Evolutionary conservation across 2,888 invertebrate species (phyloP), one percentile per base, ranked within the genome.

Genomic region (Pedicia rivosa): DNA sequence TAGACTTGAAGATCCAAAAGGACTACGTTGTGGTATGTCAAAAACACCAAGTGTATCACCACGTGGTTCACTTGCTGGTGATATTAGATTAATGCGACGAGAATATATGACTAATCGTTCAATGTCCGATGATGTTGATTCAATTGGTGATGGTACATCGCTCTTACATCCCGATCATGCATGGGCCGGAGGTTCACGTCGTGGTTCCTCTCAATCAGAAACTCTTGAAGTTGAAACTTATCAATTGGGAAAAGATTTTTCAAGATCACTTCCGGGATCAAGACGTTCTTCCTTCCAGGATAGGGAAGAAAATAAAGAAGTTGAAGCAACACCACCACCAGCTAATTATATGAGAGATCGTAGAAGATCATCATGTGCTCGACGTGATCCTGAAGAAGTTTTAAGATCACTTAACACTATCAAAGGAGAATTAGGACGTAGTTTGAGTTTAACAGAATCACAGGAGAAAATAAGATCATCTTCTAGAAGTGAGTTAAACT

Each of bases 151-250:
- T 56, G 75, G 77, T 44, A 72, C 74, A 4, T 76, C 81, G 43
- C 66, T 82, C 42, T 65, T 87, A 26, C 88, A 87, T 61, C 88
- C 87, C 1, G 87, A 87, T 62, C 80, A 81, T 57, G 86, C 86
- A 2, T 86, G 79, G 75, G 67, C 67, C 33, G 75, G 70, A 2
- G 76, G 76, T 40, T 84, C 84, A 0, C 66, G 87, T 20, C 71
- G 87, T 22, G 87, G 87, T 25, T 87, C 86, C n/a, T 84, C 84
- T 28, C 86, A 87, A 54, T 87, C 86, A 1, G 87, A 87, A 55
- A 82, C 83, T 36, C 65, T 86, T 34, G 86, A 87, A 54, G 78
- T 79, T 35, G 83, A 84, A 55, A 78, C 79, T 8, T 86, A 87
- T 60, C 80, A 87, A 55, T 68, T 87, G 34, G 81, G 76, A 40